Base-by-base conservation (phyloP, 2,888 invertebrate species). In the Oligia fasciuncula region DNA sequence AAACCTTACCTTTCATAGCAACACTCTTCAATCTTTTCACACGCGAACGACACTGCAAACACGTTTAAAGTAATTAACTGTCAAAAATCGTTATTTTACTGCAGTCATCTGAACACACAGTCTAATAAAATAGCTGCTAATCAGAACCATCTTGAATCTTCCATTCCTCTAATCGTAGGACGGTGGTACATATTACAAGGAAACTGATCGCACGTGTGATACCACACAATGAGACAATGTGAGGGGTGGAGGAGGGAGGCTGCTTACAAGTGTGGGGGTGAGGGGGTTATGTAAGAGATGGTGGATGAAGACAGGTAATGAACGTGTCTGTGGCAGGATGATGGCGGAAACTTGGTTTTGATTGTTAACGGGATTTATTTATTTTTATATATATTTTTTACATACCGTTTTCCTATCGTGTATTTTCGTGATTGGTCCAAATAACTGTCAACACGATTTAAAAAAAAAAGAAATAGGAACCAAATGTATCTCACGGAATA, bases 151-250 rank as follows among this genome's bases (percentile, higher is more conserved):
- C 62, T 78, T 35, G 68, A 35, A 23, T 60, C 23, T 74, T 54
- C 54, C 19, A 54, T 1, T 29, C 13, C 40, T 62, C 54, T 29
- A 23, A 11, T 19, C 23, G 68, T 11, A 9, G 13, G 23, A 40
- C 62, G 43, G n/a, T 60, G 51, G 67, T 19, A 76, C 80, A 67
- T 75, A 51, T 76, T 71, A 62, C 62, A 46, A 23, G 43, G 65
- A 23, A 70, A 29, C n/a, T 63, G 80, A 80, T 83, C 76, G 62
- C 85, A 76, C 76, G 70, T 70, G 80, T 57, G 81, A 84, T 84
- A 83, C 66, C 35, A 62, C 69, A 62, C 62, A 35, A 60, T 76
- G 73, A 80, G 35, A 84, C 62, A 49, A 72, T 49, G 35, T 57
- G n/a, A 14, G 49, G 14, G 54, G 57, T 3, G 17, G 49, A 14